phyloP scores from a whole-genome alignment of 2,888 invertebrate genomes.

The Gymnoscelis rufifasciata region DNA sequence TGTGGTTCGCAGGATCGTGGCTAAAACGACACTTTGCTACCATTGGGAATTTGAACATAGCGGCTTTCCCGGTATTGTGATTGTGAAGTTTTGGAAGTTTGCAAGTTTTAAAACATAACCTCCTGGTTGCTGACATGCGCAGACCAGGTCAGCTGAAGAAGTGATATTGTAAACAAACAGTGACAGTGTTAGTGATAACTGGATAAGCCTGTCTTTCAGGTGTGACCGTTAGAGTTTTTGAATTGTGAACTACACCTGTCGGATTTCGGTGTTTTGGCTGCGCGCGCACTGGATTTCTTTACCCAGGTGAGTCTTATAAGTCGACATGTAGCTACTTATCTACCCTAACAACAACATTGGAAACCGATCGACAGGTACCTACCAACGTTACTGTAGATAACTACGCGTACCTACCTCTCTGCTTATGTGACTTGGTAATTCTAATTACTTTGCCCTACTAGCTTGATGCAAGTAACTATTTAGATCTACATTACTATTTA shows the following conservation, averaged over 20 bases:
- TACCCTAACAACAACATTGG: background rate
- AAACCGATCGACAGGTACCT: background rate
- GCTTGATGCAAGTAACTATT: no score
- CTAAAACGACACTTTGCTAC: slow-evolving; percentile 45
- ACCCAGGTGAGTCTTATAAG: slow-evolving; percentile 60
- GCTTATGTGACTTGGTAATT: no score
- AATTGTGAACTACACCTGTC: slow-evolving; percentile 72
- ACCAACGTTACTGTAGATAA: no score
- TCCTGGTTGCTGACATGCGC: slow-evolving; percentile 74
- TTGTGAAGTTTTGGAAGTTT: slow-evolving; percentile 47
- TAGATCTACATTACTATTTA: no score
- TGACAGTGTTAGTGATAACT: slow-evolving; percentile 51
- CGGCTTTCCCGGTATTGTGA: no score
- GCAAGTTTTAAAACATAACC: slow-evolving; percentile 60
- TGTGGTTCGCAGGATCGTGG: slow-evolving; percentile 31
- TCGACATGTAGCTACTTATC: slow-evolving; percentile 23
- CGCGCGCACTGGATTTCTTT: slow-evolving; percentile 72
- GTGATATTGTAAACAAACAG: slow-evolving; percentile 73
- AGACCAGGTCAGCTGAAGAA: slow-evolving; percentile 54
- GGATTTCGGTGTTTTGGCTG: slow-evolving; percentile 72
- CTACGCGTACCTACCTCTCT: no score
- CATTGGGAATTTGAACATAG: slow-evolving; percentile 42
- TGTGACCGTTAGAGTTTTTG: slow-evolving; percentile 39
- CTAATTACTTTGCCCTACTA: no score
- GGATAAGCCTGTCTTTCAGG: slow-evolving; percentile 53